Evolutionary conservation across 1,140 invertebrate species (phyloP).

Genomic region (Formica selysi): DNA sequence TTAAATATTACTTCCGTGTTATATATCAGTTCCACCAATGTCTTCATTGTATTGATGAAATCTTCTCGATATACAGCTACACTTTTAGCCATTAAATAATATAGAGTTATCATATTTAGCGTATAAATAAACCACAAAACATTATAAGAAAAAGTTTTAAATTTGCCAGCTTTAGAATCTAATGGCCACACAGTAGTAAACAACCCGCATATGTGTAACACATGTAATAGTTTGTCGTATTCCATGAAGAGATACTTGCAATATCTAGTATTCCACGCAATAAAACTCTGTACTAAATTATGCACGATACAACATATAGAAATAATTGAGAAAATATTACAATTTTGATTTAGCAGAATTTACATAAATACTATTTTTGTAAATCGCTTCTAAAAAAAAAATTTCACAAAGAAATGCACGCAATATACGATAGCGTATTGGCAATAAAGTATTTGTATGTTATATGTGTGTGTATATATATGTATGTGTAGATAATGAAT

Average conservation of each 20-base stretch:
- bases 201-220: background rate
- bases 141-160: background rate
- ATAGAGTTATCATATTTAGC: background rate
- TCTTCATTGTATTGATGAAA: slow-evolving; percentile 30
- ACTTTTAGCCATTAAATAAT: background rate
- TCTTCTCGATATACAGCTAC: background rate
- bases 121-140: slow-evolving; percentile 15
- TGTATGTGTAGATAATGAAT: background rate
- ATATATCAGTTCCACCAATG: slow-evolving; percentile 32
- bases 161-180: background rate
- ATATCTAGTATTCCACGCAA: background rate
- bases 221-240: background rate
- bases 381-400: background rate
- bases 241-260: background rate
- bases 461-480: background rate
- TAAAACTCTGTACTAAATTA: background rate
- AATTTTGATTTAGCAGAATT: background rate
- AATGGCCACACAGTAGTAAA: slow-evolving; percentile 17
- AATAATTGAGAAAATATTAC: background rate
- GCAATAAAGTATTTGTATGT: background rate
- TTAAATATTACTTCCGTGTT: slow-evolving; percentile 19
- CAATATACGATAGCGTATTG: background rate
- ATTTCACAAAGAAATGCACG: background rate
- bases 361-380: background rate
- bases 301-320: background rate